Evolutionary conservation across 2,888 invertebrate species (phyloP).

Genomic region (Drosophila infuscata): DNA sequence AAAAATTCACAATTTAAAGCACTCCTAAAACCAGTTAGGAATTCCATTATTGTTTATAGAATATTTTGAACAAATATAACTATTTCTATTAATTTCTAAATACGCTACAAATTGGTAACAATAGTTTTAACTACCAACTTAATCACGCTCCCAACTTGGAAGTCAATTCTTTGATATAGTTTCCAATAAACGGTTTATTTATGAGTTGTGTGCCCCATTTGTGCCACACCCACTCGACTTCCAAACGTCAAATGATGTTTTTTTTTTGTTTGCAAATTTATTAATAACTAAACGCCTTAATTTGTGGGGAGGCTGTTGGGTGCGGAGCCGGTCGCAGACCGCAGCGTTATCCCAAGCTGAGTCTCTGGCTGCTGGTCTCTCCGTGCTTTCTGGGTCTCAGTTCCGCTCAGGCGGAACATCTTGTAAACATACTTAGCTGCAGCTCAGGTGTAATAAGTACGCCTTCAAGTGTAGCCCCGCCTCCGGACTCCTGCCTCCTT

Average conservation of each 20-base stretch:
- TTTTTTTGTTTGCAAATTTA: conserved; percentile 64
- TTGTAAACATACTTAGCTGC: conserved; percentile 80
- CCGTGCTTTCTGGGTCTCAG: conserved; percentile 5
- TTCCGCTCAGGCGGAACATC: conserved; percentile 68
- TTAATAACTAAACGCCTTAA: conserved; percentile 67
- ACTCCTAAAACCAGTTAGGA: no score
- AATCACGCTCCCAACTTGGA: not conserved
- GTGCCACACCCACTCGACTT: not conserved
- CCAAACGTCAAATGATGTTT: not conserved
- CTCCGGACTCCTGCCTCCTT: conserved; percentile 11
- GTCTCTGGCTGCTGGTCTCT: conserved; percentile 12
- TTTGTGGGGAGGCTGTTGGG: not conserved
- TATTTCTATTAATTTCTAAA: not conserved
- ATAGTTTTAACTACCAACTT: not conserved
- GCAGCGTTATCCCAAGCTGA: conserved; percentile 19
- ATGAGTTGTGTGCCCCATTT: conserved; percentile 2
- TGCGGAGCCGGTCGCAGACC: conserved; percentile 2
- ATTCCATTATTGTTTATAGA: not conserved
- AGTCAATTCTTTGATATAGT: conserved; percentile 1
- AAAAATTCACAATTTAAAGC: not conserved
- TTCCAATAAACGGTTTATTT: conserved; percentile 8
- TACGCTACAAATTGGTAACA: not conserved
- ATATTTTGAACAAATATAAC: not conserved
- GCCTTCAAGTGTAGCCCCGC: conserved; percentile 66
- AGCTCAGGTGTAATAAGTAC: conserved; percentile 78